Percentiles rank a stretch among this genome's conserved stretches.
Conservation (phyloP, 2,888 invertebrate genomes). For the Macrophya annulata region DNA sequence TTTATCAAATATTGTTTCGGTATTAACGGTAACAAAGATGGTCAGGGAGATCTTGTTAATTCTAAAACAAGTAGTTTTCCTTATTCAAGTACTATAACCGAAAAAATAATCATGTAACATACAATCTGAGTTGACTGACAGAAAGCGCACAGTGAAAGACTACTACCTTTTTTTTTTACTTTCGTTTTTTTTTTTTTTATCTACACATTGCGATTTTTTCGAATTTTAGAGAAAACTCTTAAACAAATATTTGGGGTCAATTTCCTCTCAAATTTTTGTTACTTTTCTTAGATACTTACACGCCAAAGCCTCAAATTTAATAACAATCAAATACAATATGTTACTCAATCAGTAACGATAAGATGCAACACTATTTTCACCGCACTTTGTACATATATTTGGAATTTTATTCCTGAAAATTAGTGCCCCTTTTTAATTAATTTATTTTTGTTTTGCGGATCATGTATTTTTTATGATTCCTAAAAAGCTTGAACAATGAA, state of each 20-base stretch:
- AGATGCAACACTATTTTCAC: conserved; percentile 9
- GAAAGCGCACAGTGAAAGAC: conserved; percentile 12
- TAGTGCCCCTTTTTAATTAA: not conserved
- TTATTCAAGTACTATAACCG: not conserved
- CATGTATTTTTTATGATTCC: not conserved
- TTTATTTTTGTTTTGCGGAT: conserved; percentile 6
- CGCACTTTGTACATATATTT: conserved; percentile 10
- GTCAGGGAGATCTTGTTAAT: conserved; percentile 24
- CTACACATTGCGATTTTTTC: not conserved
- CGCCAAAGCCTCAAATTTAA: not conserved
- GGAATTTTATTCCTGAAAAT: not conserved
- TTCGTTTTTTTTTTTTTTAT: not conserved
- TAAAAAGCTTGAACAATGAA: not conserved
- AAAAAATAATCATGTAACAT: not conserved
- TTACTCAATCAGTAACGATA: not conserved
- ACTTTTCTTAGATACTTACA: not conserved
- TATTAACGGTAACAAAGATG: conserved; percentile 5
- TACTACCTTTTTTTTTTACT: not conserved
- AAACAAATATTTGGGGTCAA: not conserved
- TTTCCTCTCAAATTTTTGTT: not conserved
- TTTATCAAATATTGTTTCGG: not conserved
- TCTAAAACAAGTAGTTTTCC: not conserved
- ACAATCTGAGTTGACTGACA: conserved; percentile 20
- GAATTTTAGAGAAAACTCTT: not conserved
- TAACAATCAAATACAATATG: not conserved